phyloP scores from a whole-genome alignment of 2,888 invertebrate species.

The Drosophila kambysellisi region DNA sequence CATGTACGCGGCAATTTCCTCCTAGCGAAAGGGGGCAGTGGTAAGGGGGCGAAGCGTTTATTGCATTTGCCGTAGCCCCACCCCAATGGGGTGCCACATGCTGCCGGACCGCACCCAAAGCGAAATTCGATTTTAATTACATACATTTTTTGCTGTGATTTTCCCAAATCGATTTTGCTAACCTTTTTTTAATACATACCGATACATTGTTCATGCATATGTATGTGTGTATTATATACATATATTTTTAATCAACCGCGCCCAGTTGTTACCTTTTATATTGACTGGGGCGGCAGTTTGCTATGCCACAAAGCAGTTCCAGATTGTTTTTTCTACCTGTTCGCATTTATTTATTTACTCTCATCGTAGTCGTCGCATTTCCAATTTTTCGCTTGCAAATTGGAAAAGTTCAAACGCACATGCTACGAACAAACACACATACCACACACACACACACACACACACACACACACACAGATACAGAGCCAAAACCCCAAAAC shows the following conservation, averaged over 20 bases:
- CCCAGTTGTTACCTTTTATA: conserved; percentile 70
- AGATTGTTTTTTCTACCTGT: conserved; percentile 66
- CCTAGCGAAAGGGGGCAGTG: not conserved
- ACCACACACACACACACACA: conserved; percentile 10
- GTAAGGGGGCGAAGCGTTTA: conserved; percentile 3
- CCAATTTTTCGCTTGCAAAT: conserved; percentile 81
- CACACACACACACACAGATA: conserved; percentile 8
- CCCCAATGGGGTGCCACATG: conserved; percentile 47
- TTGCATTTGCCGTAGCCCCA: conserved; percentile 56
- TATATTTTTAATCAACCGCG: conserved; percentile 81
- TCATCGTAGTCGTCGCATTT: conserved; percentile 67
- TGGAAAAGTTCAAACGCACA: conserved; percentile 74
- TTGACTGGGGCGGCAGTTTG: conserved; percentile 66
- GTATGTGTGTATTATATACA: conserved; percentile 16
- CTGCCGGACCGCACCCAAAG: conserved; percentile 54
- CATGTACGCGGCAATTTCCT: conserved; percentile 11
- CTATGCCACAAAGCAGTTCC: conserved; percentile 69
- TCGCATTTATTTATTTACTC: conserved; percentile 75
- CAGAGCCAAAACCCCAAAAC: conserved; percentile 21
- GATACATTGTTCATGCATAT: conserved; percentile 20
- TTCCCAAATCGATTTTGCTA: conserved; percentile 71
- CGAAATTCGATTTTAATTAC: conserved; percentile 78
- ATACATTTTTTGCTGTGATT: conserved; percentile 45
- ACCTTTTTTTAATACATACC: conserved; percentile 48
- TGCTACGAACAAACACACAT: conserved; percentile 17